Evolutionary conservation across 2,888 invertebrate genomes (phyloP).

Genomic region (Ashinkailepas kermadecensis): DNA sequence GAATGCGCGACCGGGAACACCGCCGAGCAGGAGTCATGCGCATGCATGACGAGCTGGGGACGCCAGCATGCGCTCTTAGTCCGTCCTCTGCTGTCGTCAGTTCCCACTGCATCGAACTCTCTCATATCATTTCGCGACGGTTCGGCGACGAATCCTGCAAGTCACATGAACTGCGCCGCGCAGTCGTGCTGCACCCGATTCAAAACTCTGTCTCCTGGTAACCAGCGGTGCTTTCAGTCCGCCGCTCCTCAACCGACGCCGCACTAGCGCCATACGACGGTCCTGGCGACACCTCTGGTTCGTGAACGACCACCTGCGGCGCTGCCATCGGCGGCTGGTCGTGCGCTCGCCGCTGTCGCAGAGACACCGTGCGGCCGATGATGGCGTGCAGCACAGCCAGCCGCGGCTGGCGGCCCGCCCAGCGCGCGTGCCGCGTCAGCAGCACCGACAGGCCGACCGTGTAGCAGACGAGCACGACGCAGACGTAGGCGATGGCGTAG

Average conservation of each 20-base stretch:
- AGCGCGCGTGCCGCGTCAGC: not conserved
- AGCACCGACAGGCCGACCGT: not conserved
- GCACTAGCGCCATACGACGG: not conserved
- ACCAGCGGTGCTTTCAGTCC: not conserved
- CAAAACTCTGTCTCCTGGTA: not conserved
- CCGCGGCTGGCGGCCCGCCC: not conserved
- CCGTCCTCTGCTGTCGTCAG: too few relatives aligned
- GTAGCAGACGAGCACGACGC: not conserved
- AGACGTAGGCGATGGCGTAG: slow-evolving; percentile 12
- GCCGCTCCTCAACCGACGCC: not conserved
- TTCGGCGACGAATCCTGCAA: too few relatives aligned
- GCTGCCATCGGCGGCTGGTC: not conserved
- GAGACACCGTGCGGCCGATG: not conserved
- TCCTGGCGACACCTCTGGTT: not conserved
- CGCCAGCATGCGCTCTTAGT: too few relatives aligned
- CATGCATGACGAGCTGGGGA: too few relatives aligned
- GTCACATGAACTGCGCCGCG: too few relatives aligned
- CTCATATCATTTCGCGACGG: too few relatives aligned
- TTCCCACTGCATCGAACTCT: too few relatives aligned
- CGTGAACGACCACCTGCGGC: slow-evolving; percentile 5
- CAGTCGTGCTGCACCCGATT: not conserved
- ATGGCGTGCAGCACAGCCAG: not conserved
- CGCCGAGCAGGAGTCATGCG: too few relatives aligned
- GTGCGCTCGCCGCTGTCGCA: not conserved
- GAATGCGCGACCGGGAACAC: too few relatives aligned